Percentiles rank a stretch among this genome's conserved stretches.
Evolutionary conservation across 2,113 vertebrate genomes (phyloP).

Genomic region (Osmerus mordax): DNA sequence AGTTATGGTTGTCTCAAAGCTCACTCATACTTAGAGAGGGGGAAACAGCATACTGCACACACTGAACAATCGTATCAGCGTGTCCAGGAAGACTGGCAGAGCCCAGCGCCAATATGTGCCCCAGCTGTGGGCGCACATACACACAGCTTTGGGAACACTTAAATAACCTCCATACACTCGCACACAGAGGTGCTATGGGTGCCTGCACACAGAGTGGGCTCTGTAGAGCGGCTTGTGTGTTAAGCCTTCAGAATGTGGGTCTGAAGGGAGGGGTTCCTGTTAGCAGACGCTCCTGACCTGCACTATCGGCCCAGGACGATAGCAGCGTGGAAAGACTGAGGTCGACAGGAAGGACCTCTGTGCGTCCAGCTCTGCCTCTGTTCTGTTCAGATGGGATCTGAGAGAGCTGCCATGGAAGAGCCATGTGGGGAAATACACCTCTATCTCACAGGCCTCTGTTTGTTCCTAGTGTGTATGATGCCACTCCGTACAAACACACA

Average conservation of each 20-base stretch:
- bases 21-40: neutral
- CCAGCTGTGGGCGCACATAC: slow-evolving; percentile 47
- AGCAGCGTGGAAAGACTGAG: slow-evolving; percentile 71
- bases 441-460: neutral
- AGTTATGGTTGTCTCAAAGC: neutral
- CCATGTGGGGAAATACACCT: neutral
- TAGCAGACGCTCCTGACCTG: slow-evolving; percentile 55
- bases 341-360: slow-evolving; percentile 63
- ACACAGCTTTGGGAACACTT: neutral
- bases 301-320: slow-evolving; percentile 64
- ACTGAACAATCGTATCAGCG: slow-evolving; percentile 31
- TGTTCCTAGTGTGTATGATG: neutral
- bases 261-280: slow-evolving; percentile 64
- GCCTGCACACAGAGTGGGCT: slow-evolving; percentile 59
- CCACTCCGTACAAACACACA: neutral
- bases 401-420: neutral
- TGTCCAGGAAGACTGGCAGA: slow-evolving; percentile 44
- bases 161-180: neutral
- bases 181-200: slow-evolving; percentile 36
- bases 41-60: neutral
- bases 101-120: slow-evolving; percentile 43
- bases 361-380: slow-evolving; percentile 58
- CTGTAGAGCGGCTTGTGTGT: slow-evolving; percentile 56
- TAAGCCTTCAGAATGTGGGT: slow-evolving; percentile 61
- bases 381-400: neutral